These are phyloP conservation scores for Anhinga anhinga DNA, from an alignment of 2,113 vertebrate genomes.

Conservation along the genomic window DNA sequence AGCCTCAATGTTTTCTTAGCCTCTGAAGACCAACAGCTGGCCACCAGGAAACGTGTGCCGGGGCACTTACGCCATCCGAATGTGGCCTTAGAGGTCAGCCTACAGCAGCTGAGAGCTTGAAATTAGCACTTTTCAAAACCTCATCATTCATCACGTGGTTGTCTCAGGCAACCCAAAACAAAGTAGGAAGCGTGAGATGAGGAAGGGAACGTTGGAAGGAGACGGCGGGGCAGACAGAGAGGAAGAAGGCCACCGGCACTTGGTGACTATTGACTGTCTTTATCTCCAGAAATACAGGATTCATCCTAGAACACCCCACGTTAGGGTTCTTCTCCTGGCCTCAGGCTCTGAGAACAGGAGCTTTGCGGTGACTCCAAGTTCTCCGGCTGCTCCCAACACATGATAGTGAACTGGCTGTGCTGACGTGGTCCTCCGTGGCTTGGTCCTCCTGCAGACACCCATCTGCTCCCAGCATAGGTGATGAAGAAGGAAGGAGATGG, in stretches of 20 bases:
- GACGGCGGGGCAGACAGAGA: not conserved
- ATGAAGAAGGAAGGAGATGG: not conserved
- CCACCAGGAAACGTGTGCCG: accelerated
- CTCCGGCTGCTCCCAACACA: accelerated
- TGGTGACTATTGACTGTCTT: not conserved
- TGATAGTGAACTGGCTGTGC: accelerated
- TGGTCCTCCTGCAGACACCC: not conserved
- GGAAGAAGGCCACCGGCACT: accelerated
- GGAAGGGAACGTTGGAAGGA: accelerated
- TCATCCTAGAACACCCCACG: not conserved
- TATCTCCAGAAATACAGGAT: not conserved
- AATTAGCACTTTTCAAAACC: not conserved
- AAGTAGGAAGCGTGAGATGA: not conserved
- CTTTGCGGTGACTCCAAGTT: not conserved
- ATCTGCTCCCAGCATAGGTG: not conserved
- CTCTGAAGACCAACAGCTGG: not conserved
- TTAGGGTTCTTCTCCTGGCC: not conserved
- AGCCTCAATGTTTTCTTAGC: not conserved
- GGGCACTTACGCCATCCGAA: not conserved
- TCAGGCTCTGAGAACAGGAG: not conserved
- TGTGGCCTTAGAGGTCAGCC: not conserved
- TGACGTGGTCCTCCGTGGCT: accelerated
- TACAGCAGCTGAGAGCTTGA: not conserved
- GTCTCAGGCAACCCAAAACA: not conserved
- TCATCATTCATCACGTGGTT: accelerated